A percentile compares a stretch with the other conserved stretches of the same genome.
phyloP scores from a whole-genome alignment of 2,113 vertebrate species.

The Hypanus sabinus region DNA sequence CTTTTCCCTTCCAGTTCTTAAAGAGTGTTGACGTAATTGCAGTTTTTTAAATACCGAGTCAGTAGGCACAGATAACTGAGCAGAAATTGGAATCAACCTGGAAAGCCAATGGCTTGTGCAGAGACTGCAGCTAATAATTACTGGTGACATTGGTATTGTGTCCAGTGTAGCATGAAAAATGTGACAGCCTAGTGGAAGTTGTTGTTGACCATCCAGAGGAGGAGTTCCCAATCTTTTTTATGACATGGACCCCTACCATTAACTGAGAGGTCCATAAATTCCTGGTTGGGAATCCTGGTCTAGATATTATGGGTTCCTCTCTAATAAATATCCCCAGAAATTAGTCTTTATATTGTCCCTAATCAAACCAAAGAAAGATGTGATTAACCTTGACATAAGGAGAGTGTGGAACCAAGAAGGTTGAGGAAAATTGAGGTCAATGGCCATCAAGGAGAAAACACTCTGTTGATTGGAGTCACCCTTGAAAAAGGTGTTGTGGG shows the following conservation, averaged over 20 bases:
- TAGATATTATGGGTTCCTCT: neutral
- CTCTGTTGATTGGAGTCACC: no score
- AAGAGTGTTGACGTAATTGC: neutral
- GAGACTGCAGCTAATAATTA: no score
- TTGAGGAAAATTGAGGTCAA: no score
- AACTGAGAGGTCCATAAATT: no score
- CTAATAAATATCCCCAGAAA: neutral
- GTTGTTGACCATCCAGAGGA: neutral
- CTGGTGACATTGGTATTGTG: neutral
- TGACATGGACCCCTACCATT: no score
- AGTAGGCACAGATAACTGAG: neutral
- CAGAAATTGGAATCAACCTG: neutral
- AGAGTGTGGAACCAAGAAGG: no score
- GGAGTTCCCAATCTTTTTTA: no score
- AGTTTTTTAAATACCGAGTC: neutral
- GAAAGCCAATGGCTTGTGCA: neutral
- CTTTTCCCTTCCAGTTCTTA: neutral
- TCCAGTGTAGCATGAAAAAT: neutral
- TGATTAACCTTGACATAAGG: no score
- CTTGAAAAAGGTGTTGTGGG: no score
- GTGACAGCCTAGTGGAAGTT: neutral
- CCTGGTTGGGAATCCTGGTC: no score
- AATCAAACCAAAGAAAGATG: neutral
- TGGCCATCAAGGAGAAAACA: no score
- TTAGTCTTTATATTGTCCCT: neutral